A percentile compares a stretch with the other conserved stretches of the same genome.
These are phyloP conservation scores for Zapus hudsonius DNA, from an alignment of 2,113 vertebrate species.

Conservation along the genomic window DNA sequence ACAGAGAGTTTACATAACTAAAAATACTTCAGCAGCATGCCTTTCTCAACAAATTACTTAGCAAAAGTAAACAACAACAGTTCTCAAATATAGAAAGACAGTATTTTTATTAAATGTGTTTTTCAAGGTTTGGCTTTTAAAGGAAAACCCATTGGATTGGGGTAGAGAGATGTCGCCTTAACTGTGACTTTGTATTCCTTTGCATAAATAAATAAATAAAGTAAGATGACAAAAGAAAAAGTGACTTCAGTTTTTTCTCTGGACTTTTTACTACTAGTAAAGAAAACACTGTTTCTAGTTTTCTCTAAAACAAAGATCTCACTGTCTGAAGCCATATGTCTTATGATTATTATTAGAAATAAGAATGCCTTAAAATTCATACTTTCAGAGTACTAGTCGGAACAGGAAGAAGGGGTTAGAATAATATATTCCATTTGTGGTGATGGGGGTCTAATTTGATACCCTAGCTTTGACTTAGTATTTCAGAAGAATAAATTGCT, in stretches of 20 bases:
- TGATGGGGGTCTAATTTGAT: conserved; percentile 20
- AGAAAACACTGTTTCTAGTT: conserved; percentile 29
- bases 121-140: conserved; percentile 74
- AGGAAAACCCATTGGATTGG: conserved; percentile 68
- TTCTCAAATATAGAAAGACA: conserved; percentile 58
- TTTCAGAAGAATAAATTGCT: conserved; percentile 53
- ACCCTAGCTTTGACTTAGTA: conserved; percentile 34
- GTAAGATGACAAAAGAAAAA: background rate
- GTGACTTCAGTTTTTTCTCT: conserved; percentile 48
- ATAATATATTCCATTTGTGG: background rate
- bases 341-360: conserved; percentile 50
- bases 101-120: conserved; percentile 6
- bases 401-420: conserved; percentile 47
- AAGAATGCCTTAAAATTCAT: background rate
- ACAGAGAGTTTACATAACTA: conserved; percentile 70
- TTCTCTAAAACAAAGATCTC: conserved; percentile 54
- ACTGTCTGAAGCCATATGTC: conserved; percentile 31
- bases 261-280: background rate
- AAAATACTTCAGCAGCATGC: conserved; percentile 72
- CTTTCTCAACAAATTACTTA: conserved; percentile 72
- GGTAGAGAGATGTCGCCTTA: conserved; percentile 56
- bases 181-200: conserved; percentile 58
- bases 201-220: background rate
- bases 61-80: conserved; percentile 75
- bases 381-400: conserved; percentile 18